Conservation (phyloP, 1,140 invertebrate species). For the Penaeus chinensis region DNA sequence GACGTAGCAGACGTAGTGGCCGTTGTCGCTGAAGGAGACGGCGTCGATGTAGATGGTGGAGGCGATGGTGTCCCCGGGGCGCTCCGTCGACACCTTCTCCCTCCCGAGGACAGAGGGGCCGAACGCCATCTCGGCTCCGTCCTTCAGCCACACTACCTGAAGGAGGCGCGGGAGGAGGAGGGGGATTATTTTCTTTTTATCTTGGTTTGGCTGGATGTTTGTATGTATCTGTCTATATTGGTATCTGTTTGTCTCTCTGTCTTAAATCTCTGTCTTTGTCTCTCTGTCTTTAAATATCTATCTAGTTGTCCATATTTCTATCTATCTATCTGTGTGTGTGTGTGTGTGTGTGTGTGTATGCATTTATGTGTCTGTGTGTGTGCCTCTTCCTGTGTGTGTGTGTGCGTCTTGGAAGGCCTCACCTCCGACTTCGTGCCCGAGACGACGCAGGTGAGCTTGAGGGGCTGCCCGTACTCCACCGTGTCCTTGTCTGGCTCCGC, state of each 20-base stretch:
- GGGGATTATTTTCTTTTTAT: not conserved
- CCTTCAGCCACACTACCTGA: slow-evolving; percentile 45
- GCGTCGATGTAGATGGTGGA: slow-evolving; percentile 44
- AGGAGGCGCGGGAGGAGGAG: not conserved
- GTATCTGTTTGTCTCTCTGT: no score
- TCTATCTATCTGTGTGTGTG: no score
- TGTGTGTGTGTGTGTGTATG: no score
- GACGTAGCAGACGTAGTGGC: slow-evolving; percentile 53
- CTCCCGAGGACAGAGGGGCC: slow-evolving; percentile 5
- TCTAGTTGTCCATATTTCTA: no score
- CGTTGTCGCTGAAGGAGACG: slow-evolving; percentile 44
- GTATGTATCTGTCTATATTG: no score
- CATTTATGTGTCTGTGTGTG: no score
- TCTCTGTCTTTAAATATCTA: no score
- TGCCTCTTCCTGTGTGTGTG: no score
- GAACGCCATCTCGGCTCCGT: slow-evolving; percentile 40
- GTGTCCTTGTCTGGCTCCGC: slow-evolving; percentile 35
- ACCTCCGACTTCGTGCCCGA: slow-evolving; percentile 41
- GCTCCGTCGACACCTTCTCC: slow-evolving; percentile 15
- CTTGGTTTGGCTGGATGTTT: no score
- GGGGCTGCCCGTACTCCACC: slow-evolving; percentile 45
- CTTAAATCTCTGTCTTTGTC: no score
- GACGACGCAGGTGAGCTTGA: slow-evolving; percentile 37
- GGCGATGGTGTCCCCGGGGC: not conserved
- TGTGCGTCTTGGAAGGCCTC: not conserved